Percentiles rank a stretch among this genome's conserved stretches.
phyloP scores from a whole-genome alignment of 1,140 invertebrate genomes.

The Geopemphigus sp. region DNA sequence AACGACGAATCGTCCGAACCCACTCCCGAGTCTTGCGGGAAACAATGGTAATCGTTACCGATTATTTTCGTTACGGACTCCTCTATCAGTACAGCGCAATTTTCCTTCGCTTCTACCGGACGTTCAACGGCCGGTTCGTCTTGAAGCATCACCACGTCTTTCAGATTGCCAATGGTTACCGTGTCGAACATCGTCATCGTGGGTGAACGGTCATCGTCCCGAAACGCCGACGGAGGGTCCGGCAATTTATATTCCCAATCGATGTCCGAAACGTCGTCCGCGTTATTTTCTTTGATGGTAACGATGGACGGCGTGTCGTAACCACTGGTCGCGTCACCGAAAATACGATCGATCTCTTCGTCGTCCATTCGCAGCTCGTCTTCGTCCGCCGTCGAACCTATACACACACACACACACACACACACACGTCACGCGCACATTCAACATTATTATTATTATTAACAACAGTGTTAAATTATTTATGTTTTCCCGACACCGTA shows the following conservation, averaged over 20 bases:
- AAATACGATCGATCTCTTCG: slow-evolving; percentile 54
- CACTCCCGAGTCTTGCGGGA: slow-evolving; percentile 43
- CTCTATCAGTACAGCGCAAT: not conserved
- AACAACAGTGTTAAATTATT: not conserved
- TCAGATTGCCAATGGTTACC: slow-evolving; percentile 53
- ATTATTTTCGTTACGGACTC: not conserved
- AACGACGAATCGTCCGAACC: slow-evolving; percentile 50
- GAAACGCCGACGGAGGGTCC: slow-evolving; percentile 63
- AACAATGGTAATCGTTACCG: slow-evolving; percentile 12
- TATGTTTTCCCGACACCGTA: not conserved
- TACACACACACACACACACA: too few species aligned
- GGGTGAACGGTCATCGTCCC: slow-evolving; percentile 57
- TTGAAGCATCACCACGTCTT: slow-evolving; percentile 10
- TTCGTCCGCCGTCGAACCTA: slow-evolving; percentile 46
- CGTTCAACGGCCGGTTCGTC: not conserved
- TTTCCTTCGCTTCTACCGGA: slow-evolving; percentile 2
- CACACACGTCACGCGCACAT: too few species aligned
- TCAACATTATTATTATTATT: not conserved
- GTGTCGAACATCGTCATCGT: slow-evolving; percentile 55
- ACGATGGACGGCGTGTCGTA: slow-evolving; percentile 50
- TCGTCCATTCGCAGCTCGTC: slow-evolving; percentile 53
- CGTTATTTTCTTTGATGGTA: slow-evolving; percentile 32
- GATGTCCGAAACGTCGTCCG: not conserved
- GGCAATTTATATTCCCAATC: slow-evolving; percentile 65
- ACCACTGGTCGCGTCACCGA: slow-evolving; percentile 53